Evolutionary conservation across 2,797 vertebrate genomes (phyloP).

Genomic region (Botia almorhae): DNA sequence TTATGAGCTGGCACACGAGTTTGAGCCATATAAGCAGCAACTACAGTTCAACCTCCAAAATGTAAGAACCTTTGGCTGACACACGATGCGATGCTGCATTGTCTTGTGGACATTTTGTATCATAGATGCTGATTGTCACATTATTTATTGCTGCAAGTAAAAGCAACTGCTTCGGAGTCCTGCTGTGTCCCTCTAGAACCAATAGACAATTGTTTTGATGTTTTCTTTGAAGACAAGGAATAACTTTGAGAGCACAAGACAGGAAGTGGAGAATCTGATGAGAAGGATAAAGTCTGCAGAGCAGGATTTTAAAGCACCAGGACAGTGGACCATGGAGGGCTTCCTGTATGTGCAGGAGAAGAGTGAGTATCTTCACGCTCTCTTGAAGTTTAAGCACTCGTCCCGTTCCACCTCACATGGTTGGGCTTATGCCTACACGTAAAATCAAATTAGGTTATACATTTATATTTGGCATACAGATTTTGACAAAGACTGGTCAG

Average conservation of each 20-base stretch:
- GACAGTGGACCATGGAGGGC: conserved; percentile 96
- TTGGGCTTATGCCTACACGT: too few species aligned
- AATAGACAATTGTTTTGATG: conserved; percentile 32
- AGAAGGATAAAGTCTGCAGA: conserved; percentile 93
- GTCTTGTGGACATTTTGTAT: not conserved
- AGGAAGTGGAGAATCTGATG: conserved; percentile 96
- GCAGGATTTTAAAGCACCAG: conserved; percentile 91
- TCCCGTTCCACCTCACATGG: too few species aligned
- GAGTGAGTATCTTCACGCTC: conserved; percentile 80
- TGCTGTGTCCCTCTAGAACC: not conserved
- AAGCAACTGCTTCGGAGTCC: not conserved
- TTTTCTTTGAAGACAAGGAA: conserved; percentile 87
- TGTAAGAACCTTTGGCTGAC: conserved; percentile 77
- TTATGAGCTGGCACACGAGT: conserved; percentile 95
- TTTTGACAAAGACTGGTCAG: too few species aligned
- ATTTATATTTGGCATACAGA: too few species aligned
- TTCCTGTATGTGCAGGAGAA: conserved; percentile 97
- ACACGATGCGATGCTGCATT: not conserved
- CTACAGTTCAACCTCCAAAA: conserved; percentile 98
- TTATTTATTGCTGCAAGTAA: conserved; percentile 3
- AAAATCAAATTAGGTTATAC: too few species aligned
- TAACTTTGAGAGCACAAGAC: conserved; percentile 98
- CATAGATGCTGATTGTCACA: not conserved
- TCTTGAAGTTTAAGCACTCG: not conserved
- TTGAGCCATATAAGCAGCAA: conserved; percentile 96